Evolutionary conservation across 2,888 invertebrate genomes (phyloP), one percentile per base, ranked within the genome.

Genomic region (Ophioninae sp.): DNA sequence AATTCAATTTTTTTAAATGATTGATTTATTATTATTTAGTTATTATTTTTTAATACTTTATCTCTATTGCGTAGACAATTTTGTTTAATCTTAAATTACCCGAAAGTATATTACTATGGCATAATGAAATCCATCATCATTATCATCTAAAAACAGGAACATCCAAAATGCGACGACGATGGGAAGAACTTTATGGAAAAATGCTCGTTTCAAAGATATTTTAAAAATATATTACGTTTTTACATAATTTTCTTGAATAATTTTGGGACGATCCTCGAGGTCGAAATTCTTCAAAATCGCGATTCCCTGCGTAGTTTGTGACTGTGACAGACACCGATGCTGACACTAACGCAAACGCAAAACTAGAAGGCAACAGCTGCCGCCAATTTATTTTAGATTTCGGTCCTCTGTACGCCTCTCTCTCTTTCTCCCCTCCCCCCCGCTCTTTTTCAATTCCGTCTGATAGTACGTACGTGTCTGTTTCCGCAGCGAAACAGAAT

Each of bases 321-420:
- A 72, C 79, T 83, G 85, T 80, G 37, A 85, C 87, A 86, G 88
- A 88, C 87, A 87, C 88, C 87, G 87, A 88, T 85, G 88, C 85
- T 88, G 88, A 89, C 88, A 88, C 86, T 87, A 87, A 88, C 86
- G 88, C 88, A 81, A 86, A 86, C 83, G 87, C 88, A 85, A 89
- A 88, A 89, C 87, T 87, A 88, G 87, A 86, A 87, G 88, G 90
- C 89, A 90, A 90, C 92, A 92, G 91, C 91, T 92, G 92, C 89
- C 88, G 87, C 87, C 90, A 90, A 92, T 92, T 92, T 92, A 92
- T 92, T 92, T 92, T 91, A 88, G 90, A 92, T 90, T 90, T 89
- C 88, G 88, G 74, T 83, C 74, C 79, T 72, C 74, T 20, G 41
- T 73, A 30, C n/a, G 13, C 44, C n/a, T 39, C 41, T 68, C 56